Evolutionary conservation across 2,113 vertebrate species (phyloP).

Genomic region (Silurus asotus): DNA sequence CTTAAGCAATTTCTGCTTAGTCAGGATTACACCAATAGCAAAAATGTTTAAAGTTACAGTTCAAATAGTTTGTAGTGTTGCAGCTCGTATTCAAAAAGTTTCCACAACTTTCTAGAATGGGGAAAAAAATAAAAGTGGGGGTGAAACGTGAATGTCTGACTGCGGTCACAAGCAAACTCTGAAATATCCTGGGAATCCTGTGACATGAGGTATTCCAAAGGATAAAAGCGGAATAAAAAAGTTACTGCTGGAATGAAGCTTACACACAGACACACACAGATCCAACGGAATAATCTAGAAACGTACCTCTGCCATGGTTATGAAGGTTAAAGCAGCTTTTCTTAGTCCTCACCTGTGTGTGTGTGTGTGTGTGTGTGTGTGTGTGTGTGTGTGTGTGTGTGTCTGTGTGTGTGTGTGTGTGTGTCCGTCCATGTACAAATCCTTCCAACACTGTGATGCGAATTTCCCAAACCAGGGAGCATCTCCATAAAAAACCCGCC

Average conservation of each 20-base stretch:
- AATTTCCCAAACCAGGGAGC: slow-evolving; percentile 14
- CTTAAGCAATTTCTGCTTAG: neutral
- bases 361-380: slow-evolving; percentile 3
- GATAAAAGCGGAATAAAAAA: neutral
- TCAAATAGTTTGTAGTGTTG: neutral
- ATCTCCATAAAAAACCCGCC: slow-evolving; percentile 6
- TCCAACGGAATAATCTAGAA: neutral
- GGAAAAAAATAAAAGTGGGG: neutral
- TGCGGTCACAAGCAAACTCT: neutral
- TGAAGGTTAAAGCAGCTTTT: slow-evolving; percentile 51
- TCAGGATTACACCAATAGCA: neutral
- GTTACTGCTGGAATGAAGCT: neutral
- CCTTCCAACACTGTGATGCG: slow-evolving; percentile 26
- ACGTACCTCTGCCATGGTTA: slow-evolving; percentile 51
- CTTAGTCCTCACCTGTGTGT: slow-evolving; percentile 49
- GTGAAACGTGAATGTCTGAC: neutral
- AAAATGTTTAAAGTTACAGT: neutral
- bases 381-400: slow-evolving; percentile 28
- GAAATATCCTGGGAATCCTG: neutral
- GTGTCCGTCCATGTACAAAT: neutral
- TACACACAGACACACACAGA: neutral
- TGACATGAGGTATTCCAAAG: neutral
- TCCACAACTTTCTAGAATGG: neutral
- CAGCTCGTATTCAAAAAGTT: neutral
- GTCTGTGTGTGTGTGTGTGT: neutral